Evolutionary conservation across 92 coral and sea anemone species (phyloP).

Genomic region (Porites cylindrica): DNA sequence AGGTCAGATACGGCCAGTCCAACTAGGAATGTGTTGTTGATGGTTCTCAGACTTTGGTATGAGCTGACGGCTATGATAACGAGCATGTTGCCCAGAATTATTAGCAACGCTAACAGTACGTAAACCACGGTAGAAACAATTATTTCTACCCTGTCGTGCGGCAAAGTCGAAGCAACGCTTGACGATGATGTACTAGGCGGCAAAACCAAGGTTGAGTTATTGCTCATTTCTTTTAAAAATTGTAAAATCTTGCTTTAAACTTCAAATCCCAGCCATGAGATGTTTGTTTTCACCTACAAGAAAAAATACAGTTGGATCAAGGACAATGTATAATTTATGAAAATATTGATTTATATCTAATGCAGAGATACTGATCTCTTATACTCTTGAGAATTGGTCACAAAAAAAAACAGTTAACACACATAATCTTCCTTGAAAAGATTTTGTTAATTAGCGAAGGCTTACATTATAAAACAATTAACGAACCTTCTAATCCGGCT

Average conservation of each 20-base stretch:
- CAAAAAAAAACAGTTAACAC: constrained; percentile 6
- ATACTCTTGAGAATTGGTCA: constrained; percentile 12
- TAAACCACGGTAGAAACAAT: constrained; percentile 72
- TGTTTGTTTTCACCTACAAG: constrained; percentile 28
- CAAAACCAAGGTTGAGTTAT: background rate
- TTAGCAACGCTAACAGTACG: constrained; percentile 56
- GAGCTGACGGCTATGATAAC: constrained; percentile 82
- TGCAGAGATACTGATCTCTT: background rate
- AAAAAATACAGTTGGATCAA: background rate
- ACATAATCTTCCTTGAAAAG: background rate
- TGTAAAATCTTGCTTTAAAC: background rate
- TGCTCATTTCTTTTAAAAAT: constrained; percentile 10
- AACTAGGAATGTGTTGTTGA: constrained; percentile 85
- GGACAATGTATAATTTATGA: background rate
- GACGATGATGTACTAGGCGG: background rate
- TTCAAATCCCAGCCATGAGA: background rate
- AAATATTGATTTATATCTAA: constrained; percentile 12
- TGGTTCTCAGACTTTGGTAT: constrained; percentile 76
- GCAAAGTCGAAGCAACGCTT: constrained; percentile 39
- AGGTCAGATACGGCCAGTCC: constrained; percentile 92
- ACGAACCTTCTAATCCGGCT: background rate
- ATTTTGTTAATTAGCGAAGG: background rate
- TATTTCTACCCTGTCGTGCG: constrained; percentile 73
- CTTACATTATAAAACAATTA: background rate
- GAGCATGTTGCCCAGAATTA: constrained; percentile 79